Conservation (phyloP, 2,113 vertebrate genomes). For the Geothlypis trichas region DNA sequence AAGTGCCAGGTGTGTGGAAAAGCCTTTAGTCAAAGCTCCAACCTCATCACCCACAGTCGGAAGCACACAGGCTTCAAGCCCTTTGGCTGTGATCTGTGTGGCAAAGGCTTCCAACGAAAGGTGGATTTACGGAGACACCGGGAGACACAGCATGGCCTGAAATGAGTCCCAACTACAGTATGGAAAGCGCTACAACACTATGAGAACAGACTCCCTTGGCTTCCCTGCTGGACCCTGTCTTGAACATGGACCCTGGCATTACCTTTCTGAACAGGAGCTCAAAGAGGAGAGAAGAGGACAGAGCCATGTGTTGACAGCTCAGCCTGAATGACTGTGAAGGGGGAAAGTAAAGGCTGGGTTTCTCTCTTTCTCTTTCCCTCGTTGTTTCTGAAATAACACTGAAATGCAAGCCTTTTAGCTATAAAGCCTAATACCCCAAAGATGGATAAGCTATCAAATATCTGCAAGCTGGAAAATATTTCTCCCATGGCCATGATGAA, state of each 20-base stretch:
- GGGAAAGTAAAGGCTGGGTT: slow-evolving; percentile 1
- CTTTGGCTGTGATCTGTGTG: slow-evolving; percentile 94
- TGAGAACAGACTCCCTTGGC: slow-evolving; percentile 18
- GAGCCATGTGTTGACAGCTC: neutral
- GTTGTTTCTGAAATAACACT: slow-evolving; percentile 58
- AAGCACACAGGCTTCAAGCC: slow-evolving; percentile 99
- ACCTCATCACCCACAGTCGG: slow-evolving; percentile 97
- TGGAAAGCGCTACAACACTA: slow-evolving; percentile 66
- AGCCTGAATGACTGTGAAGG: neutral
- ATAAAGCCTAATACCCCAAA: slow-evolving; percentile 12
- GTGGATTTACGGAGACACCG: slow-evolving; percentile 96
- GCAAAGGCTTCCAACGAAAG: slow-evolving; percentile 96
- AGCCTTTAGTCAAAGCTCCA: slow-evolving; percentile 98
- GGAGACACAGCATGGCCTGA: slow-evolving; percentile 94
- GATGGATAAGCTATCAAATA: slow-evolving; percentile 44
- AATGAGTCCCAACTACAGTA: slow-evolving; percentile 71
- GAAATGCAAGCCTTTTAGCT: slow-evolving; percentile 35
- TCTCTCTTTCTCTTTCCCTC: neutral
- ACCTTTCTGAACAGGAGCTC: neutral
- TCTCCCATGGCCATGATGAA: neutral
- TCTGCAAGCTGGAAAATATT: slow-evolving; percentile 16
- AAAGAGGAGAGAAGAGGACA: neutral
- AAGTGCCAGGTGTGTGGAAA: slow-evolving; percentile 99
- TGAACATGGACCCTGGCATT: neutral
- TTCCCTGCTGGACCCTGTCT: neutral